These are phyloP conservation scores for Eupeodes luniger DNA, from an alignment of 2,888 invertebrate genomes.

Conservation along the genomic window DNA sequence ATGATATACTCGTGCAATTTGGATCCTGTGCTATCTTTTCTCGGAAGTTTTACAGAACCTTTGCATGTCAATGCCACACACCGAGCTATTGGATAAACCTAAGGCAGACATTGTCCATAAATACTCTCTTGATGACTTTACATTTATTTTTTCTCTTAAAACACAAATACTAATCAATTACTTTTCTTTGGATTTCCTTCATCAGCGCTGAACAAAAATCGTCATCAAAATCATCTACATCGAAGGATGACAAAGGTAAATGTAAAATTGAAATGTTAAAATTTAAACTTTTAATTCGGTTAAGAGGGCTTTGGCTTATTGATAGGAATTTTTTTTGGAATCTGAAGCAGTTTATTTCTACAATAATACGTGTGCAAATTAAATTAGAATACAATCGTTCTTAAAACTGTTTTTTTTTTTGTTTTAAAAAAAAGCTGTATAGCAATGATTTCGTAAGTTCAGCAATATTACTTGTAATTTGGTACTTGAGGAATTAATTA, in stretches of 20 bases:
- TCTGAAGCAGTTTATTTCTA: constrained; percentile 60
- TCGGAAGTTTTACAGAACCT: constrained; percentile 5
- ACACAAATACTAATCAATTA: constrained; percentile 58
- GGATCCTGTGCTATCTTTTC: neutral
- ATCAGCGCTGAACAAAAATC: constrained; percentile 80
- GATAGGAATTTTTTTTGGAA: constrained; percentile 65
- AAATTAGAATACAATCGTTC: neutral
- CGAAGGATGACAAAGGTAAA: constrained; percentile 84
- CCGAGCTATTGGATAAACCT: neutral
- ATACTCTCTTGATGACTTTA: constrained; percentile 19
- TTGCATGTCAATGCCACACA: neutral
- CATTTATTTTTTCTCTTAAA: neutral
- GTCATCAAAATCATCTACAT: constrained; percentile 80
- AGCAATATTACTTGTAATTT: too few relatives aligned
- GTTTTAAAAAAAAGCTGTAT: too few relatives aligned
- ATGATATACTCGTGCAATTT: neutral
- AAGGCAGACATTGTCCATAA: constrained; percentile 12
- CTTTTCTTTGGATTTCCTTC: constrained; percentile 67
- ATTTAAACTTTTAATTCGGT: constrained; percentile 63
- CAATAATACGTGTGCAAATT: neutral
- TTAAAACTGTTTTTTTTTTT: neutral
- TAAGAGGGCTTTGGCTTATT: constrained; percentile 5
- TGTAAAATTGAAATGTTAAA: constrained; percentile 75
- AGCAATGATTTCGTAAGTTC: too few relatives aligned
- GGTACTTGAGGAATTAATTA: too few relatives aligned